phyloP scores from a whole-genome alignment of 35 echinoderm and acorn worm species.

The Amphiura filiformis region DNA sequence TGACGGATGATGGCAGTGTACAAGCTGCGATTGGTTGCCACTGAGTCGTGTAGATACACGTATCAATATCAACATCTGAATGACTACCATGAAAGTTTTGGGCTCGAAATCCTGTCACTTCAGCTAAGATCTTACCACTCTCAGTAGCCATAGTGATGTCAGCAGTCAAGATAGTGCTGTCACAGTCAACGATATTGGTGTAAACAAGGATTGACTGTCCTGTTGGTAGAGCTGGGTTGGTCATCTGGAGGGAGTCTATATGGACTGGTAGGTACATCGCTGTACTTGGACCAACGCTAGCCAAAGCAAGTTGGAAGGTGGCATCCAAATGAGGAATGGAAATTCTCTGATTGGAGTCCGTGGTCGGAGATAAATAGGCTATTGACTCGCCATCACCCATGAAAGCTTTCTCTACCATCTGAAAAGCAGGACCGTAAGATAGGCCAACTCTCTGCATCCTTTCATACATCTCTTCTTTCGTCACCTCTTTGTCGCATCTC shows the following conservation, averaged over 20 bases:
- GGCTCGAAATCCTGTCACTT: constrained; percentile 56
- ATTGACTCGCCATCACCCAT: constrained; percentile 70
- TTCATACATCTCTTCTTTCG: constrained; percentile 59
- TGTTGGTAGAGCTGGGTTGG: constrained; percentile 17
- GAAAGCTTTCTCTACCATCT: constrained; percentile 55
- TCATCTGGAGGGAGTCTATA: constrained; percentile 63
- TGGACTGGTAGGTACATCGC: constrained; percentile 58
- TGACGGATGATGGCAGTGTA: constrained; percentile 44
- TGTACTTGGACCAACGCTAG: constrained; percentile 39
- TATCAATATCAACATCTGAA: constrained; percentile 51
- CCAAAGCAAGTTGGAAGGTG: constrained; percentile 70
- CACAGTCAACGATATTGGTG: constrained; percentile 64
- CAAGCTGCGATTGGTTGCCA: constrained; percentile 61
- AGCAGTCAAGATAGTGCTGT: constrained; percentile 61
- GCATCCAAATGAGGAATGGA: constrained; percentile 68
- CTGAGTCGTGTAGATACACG: constrained; percentile 71
- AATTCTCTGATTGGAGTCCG: constrained; percentile 73
- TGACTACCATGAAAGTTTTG: constrained; percentile 48
- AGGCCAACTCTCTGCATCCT: constrained; percentile 49
- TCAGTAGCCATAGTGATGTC: constrained; percentile 43
- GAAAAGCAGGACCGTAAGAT: constrained; percentile 69
- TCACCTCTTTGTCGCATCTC: constrained; percentile 29
- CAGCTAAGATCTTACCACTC: constrained; percentile 44
- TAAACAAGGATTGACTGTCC: constrained; percentile 61
- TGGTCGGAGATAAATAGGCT: constrained; percentile 31